These are phyloP conservation scores for Philereme vetulata DNA, from an alignment of 2,888 invertebrate species.

Conservation along the genomic window DNA sequence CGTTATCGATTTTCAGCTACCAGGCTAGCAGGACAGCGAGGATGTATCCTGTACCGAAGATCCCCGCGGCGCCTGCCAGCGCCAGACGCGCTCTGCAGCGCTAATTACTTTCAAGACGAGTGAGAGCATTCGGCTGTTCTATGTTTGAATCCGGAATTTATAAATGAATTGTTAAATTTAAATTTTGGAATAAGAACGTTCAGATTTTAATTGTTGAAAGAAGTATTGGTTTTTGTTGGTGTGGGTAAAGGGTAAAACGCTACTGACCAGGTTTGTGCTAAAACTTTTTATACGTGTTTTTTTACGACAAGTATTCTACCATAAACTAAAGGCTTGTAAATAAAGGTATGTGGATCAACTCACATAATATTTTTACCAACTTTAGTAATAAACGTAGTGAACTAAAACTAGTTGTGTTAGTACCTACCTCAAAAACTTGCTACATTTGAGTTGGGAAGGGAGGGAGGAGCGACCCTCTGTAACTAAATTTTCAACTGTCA, in stretches of 20 bases:
- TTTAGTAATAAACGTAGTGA: constrained; percentile 35
- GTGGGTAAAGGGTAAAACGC: not conserved
- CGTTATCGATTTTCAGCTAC: constrained; percentile 49
- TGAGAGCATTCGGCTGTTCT: constrained; percentile 3
- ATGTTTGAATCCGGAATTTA: not conserved
- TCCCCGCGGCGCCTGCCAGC: constrained; percentile 32
- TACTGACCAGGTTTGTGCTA: too few relatives aligned
- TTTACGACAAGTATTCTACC: too few relatives aligned
- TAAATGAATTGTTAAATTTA: not conserved
- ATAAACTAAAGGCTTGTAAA: too few relatives aligned
- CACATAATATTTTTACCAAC: constrained; percentile 30
- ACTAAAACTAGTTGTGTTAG: constrained; percentile 38
- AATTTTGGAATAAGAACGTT: not conserved
- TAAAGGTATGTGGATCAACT: too few relatives aligned
- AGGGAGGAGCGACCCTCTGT: constrained; percentile 73
- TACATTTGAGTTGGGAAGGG: constrained; percentile 48
- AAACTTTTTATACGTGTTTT: too few relatives aligned
- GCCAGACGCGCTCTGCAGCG: constrained; percentile 27
- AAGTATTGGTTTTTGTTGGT: not conserved
- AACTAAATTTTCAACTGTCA: constrained; percentile 85
- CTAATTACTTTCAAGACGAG: constrained; percentile 34
- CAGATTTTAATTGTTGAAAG: not conserved
- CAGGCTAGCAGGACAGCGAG: constrained; percentile 50
- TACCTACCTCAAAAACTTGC: constrained; percentile 72
- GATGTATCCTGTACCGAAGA: constrained; percentile 28